phyloP scores from a whole-genome alignment of 1,140 invertebrate genomes.

The Anastrepha ludens region DNA sequence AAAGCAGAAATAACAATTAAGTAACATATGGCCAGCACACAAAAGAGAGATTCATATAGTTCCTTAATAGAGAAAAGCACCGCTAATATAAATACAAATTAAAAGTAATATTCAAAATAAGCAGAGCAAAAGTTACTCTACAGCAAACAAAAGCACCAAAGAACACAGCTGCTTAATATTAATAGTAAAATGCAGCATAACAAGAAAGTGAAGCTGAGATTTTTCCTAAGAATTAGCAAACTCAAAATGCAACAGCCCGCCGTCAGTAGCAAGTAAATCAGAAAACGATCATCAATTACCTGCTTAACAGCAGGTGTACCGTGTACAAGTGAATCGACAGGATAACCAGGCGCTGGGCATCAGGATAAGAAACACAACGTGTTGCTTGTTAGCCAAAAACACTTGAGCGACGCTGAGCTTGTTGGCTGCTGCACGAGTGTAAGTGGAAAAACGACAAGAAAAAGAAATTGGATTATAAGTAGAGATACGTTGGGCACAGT shows the following conservation, averaged over 20 bases:
- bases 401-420: not conserved
- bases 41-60: not conserved
- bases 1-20: not conserved
- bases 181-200: not conserved
- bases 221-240: not conserved
- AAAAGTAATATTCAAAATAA: not conserved
- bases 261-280: not conserved
- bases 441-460: not conserved
- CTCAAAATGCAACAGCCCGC: not conserved
- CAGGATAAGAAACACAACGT: not conserved
- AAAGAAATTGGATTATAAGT: slow-evolving; percentile 2
- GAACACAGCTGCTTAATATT: not conserved
- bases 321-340: not conserved
- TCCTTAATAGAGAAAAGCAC: not conserved
- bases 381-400: not conserved
- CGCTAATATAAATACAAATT: not conserved
- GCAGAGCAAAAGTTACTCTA: not conserved
- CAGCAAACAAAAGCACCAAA: not conserved
- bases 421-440: not conserved
- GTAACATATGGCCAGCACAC: not conserved
- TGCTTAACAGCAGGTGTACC: slow-evolving; percentile 30
- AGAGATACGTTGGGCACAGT: not conserved
- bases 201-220: not conserved
- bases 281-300: slow-evolving; percentile 26
- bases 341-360: not conserved